Conservation (phyloP, 2,797 vertebrate species). For the Notoglanidium macrostoma region DNA sequence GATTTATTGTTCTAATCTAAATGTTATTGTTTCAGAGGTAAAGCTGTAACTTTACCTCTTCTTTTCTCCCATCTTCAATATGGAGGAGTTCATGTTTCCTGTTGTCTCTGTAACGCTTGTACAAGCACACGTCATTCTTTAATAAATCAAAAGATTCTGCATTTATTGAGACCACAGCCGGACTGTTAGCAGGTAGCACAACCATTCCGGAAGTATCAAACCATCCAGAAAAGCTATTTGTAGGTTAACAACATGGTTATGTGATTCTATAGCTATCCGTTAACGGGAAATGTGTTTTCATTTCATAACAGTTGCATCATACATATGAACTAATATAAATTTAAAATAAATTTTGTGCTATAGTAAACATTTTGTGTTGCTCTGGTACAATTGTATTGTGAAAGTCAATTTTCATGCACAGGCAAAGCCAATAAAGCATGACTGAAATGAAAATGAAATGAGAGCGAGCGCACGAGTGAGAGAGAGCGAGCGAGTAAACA, state of each 20-base stretch:
- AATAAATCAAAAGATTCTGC: not conserved
- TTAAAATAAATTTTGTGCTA: not conserved
- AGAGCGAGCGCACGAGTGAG: constrained; percentile 7
- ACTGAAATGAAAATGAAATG: constrained; percentile 51
- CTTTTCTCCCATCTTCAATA: not conserved
- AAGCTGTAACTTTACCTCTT: not conserved
- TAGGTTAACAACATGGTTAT: not conserved
- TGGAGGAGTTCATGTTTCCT: not conserved
- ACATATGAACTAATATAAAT: not conserved
- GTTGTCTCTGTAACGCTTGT: not conserved
- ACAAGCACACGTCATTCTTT: not conserved
- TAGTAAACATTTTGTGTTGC: constrained; percentile 5
- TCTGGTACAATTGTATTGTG: not conserved
- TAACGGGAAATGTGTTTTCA: not conserved
- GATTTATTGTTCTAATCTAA: not conserved
- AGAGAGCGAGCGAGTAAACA: not conserved
- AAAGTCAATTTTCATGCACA: constrained; percentile 20
- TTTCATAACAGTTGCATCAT: not conserved
- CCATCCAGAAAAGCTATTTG: not conserved
- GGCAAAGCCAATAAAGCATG: constrained; percentile 50
- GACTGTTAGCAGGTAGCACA: not conserved
- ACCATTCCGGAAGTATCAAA: not conserved
- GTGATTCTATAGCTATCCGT: not conserved
- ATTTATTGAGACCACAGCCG: not conserved
- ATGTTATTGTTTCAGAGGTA: not conserved